Percentiles rank a stretch among this genome's conserved stretches.
Conservation (phyloP, 2,888 invertebrate species). For the Celastrina argiolus region DNA sequence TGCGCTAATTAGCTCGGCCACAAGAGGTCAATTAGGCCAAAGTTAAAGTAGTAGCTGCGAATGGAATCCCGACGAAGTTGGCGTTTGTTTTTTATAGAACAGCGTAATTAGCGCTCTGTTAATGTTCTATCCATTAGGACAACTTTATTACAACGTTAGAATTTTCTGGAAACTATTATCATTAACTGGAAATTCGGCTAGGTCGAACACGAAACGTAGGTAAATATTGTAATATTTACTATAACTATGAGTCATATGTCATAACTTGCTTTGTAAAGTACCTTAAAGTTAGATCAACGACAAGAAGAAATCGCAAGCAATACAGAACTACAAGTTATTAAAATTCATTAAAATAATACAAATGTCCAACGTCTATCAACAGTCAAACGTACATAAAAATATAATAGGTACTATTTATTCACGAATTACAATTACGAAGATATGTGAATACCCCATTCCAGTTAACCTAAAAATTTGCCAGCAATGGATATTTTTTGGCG, state of each 20-base stretch:
- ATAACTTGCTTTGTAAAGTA: background rate
- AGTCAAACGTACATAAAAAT: too few relatives aligned
- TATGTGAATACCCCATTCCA: too few relatives aligned
- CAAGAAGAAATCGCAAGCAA: too few relatives aligned
- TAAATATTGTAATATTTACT: background rate
- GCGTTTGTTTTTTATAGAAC: constrained; percentile 9
- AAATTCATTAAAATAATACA: too few relatives aligned
- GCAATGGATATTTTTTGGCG: too few relatives aligned
- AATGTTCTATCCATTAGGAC: background rate
- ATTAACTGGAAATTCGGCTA: background rate
- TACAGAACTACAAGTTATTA: too few relatives aligned
- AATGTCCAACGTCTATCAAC: too few relatives aligned
- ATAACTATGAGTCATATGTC: background rate
- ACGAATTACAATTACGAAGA: too few relatives aligned
- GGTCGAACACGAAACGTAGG: background rate
- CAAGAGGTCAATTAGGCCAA: constrained; percentile 14
- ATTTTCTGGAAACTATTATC: background rate
- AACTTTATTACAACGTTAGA: constrained; percentile 3
- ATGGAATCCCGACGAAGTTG: background rate
- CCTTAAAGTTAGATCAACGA: too few relatives aligned
- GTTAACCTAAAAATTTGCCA: too few relatives aligned
- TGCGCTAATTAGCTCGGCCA: constrained; percentile 5
- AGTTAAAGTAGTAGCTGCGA: constrained; percentile 13
- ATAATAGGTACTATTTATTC: too few relatives aligned
- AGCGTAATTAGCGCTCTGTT: constrained; percentile 9